These are phyloP conservation scores for Trichomalopsis sarcophagae DNA, from an alignment of 1,140 invertebrate genomes.

Conservation along the genomic window DNA sequence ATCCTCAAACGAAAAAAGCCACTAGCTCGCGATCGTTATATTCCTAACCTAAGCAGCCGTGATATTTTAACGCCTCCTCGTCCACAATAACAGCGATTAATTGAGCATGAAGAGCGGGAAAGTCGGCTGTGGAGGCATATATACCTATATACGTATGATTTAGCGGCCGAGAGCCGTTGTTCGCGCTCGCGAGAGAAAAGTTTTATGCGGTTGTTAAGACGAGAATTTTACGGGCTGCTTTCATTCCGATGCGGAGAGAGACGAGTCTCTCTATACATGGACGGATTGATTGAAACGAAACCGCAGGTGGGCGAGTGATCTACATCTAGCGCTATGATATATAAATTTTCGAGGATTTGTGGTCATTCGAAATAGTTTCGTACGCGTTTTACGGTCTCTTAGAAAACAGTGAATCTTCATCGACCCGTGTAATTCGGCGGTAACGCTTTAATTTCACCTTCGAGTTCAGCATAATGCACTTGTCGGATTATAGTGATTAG, in stretches of 20 bases:
- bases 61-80: background rate
- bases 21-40: background rate
- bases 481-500: background rate
- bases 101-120: conserved; percentile 37
- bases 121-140: background rate
- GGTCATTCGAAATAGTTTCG: no score
- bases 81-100: conserved; percentile 9
- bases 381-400: background rate
- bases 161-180: background rate
- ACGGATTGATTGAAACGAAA: background rate
- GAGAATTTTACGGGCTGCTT: background rate
- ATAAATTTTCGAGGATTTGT: background rate
- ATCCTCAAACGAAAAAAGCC: background rate
- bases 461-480: background rate
- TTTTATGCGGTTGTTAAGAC: background rate
- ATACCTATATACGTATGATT: background rate
- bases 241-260: background rate
- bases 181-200: background rate
- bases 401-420: background rate
- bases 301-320: no score
- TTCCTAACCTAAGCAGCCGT: background rate
- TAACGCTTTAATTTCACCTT: background rate
- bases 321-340: no score
- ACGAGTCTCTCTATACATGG: background rate
- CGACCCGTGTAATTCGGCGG: background rate